Conservation (phyloP, 2,113 vertebrate genomes). For the Pomatostomus ruficeps region DNA sequence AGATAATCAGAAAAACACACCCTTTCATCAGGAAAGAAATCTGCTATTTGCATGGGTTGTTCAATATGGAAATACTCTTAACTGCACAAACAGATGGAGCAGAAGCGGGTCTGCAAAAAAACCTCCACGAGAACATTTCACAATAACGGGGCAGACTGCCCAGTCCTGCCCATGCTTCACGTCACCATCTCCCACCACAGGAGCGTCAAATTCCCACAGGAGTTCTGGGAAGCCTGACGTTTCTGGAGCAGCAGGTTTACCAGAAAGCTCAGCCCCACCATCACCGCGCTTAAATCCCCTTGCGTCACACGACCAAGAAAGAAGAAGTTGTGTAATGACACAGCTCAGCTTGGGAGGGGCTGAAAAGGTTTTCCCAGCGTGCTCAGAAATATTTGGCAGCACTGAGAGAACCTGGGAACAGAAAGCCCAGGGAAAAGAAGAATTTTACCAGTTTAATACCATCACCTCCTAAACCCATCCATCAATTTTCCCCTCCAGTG, state of each 20-base stretch:
- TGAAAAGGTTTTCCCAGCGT: not conserved
- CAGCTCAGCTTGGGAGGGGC: not conserved
- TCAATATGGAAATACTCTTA: not conserved
- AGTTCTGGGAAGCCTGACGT: not conserved
- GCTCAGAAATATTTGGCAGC: not conserved
- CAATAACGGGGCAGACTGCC: not conserved
- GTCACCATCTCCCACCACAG: not conserved
- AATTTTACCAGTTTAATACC: not conserved
- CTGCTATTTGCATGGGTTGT: not conserved
- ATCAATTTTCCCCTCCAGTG: not conserved
- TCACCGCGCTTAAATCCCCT: rapidly evolving
- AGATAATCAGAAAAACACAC: not conserved
- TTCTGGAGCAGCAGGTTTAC: not conserved
- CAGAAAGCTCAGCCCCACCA: not conserved
- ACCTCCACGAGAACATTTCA: not conserved
- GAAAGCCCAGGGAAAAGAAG: not conserved
- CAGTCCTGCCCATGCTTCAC: not conserved
- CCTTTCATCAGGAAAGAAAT: not conserved
- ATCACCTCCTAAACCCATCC: not conserved
- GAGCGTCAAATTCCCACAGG: not conserved
- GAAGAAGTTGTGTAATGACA: not conserved
- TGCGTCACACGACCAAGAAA: not conserved
- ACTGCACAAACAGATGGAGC: not conserved
- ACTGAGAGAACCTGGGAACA: not conserved
- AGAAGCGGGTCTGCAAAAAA: not conserved